A percentile compares a stretch with the other conserved stretches of the same genome.
Evolutionary conservation across 1,140 invertebrate species (phyloP).

Genomic region (Brachionus asplanchnoidis): DNA sequence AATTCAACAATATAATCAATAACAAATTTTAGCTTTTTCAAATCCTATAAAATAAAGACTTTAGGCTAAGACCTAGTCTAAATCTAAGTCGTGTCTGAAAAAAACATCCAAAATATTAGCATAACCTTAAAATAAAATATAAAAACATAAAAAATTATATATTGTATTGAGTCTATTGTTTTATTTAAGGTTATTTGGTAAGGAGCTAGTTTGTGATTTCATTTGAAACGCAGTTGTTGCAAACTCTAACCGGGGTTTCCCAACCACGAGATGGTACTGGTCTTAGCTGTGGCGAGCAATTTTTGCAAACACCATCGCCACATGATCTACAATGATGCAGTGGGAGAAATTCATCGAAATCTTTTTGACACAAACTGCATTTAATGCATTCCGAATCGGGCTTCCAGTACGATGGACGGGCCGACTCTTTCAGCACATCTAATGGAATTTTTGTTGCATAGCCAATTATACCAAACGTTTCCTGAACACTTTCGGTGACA

Average conservation of each 20-base stretch:
- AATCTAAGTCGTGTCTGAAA: neutral
- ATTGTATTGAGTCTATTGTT: neutral
- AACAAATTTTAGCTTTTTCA: neutral
- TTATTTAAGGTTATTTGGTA: neutral
- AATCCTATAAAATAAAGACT: neutral
- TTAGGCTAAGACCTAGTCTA: neutral
- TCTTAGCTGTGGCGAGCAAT: constrained; percentile 53
- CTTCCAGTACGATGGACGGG: constrained; percentile 74
- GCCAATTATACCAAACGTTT: constrained; percentile 55
- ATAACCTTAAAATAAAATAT: neutral
- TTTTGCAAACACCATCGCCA: constrained; percentile 59
- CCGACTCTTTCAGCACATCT: constrained; percentile 72
- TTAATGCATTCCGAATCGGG: constrained; percentile 67
- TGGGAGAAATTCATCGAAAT: constrained; percentile 59
- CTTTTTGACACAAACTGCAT: constrained; percentile 65
- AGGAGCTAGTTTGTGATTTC: neutral
- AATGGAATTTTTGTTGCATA: constrained; percentile 57
- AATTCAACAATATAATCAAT: neutral
- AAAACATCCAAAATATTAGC: neutral
- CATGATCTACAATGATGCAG: constrained; percentile 71
- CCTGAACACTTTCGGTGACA: constrained; percentile 55
- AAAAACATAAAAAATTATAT: neutral
- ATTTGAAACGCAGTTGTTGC: constrained; percentile 51
- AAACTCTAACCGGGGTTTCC: constrained; percentile 59
- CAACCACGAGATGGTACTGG: constrained; percentile 58